These are phyloP conservation scores for Coregonus suidteri DNA, from an alignment of 2,797 vertebrate species.

Conservation along the genomic window DNA sequence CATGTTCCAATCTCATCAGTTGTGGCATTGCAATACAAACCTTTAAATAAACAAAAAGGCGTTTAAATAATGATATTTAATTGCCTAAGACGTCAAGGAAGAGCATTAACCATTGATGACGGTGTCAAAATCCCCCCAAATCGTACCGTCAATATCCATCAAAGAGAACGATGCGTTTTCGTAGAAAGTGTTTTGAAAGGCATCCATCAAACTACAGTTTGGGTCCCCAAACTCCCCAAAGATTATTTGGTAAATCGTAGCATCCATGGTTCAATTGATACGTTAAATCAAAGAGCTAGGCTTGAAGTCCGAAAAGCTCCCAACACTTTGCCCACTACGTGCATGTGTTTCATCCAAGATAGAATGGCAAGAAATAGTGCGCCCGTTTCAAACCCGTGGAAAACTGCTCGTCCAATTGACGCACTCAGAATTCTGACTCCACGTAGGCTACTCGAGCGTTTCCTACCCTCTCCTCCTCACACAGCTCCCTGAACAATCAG, in stretches of 20 bases:
- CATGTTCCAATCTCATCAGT: conserved; percentile 97
- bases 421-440: neutral
- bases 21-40: conserved; percentile 90
- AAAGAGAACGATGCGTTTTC: conserved; percentile 79
- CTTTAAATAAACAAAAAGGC: conserved; percentile 52
- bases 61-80: neutral
- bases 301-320: neutral
- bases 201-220: conserved; percentile 88
- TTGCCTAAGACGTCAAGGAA: neutral
- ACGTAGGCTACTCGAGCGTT: no score
- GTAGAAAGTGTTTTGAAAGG: conserved; percentile 67
- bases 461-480: neutral
- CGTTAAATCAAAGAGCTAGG: neutral
- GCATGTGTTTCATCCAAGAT: conserved; percentile 8
- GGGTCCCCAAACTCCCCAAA: conserved; percentile 86
- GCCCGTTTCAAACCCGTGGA: conserved; percentile 16
- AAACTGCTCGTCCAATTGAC: conserved; percentile 8
- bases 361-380: conserved; percentile 8
- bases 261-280: conserved; percentile 69
- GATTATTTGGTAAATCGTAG: conserved; percentile 78
- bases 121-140: neutral
- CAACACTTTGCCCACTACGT: neutral
- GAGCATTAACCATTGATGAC: neutral
- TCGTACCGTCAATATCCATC: conserved; percentile 84
- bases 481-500: neutral